A percentile compares a stretch with the other conserved stretches of the same genome.
phyloP scores from a whole-genome alignment of 2,888 invertebrate species.

The Cantharis rufa region DNA sequence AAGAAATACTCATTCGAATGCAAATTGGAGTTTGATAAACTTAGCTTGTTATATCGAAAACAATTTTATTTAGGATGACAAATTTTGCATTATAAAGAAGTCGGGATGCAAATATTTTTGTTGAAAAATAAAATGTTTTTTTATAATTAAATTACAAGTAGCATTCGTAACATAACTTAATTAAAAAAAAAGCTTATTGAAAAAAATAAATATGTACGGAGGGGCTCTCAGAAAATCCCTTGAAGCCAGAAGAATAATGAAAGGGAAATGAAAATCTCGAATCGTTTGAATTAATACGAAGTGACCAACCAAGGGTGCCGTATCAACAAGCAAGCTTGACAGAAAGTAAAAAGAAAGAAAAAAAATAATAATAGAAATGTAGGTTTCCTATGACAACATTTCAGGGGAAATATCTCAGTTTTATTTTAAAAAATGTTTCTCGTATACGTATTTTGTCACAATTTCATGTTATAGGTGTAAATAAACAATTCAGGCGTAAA shows the following conservation, averaged over 20 bases:
- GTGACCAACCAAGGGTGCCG: background rate
- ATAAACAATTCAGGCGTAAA: no score
- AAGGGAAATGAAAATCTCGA: background rate
- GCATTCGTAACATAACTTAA: background rate
- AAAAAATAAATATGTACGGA: background rate
- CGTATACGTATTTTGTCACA: no score
- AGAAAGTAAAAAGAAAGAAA: background rate
- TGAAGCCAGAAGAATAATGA: background rate
- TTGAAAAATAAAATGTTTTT: background rate
- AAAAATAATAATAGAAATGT: background rate
- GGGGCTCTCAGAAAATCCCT: background rate
- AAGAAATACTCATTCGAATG: background rate
- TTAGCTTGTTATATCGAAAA: background rate
- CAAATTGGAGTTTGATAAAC: background rate
- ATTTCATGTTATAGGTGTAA: no score
- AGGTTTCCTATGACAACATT: background rate
- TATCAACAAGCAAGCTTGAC: background rate
- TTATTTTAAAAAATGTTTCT: background rate
- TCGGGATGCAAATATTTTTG: background rate
- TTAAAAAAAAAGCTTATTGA: background rate
- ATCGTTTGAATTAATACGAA: background rate
- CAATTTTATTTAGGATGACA: background rate
- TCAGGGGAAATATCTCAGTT: background rate
- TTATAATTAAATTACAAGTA: background rate
- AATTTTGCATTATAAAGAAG: background rate